Conservation (phyloP, 2,113 vertebrate species). For the Xyrauchen texanus region DNA sequence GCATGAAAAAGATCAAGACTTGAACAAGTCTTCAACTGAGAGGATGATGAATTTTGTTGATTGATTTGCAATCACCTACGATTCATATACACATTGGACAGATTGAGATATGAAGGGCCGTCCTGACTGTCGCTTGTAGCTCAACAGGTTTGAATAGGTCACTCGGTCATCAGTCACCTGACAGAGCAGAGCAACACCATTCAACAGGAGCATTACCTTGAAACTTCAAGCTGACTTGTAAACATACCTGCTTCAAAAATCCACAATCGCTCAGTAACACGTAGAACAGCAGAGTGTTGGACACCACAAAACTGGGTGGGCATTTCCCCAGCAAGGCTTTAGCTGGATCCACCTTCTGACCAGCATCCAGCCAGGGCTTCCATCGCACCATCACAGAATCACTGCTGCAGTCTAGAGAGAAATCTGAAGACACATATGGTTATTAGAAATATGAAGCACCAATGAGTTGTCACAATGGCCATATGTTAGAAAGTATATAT, state of each 20-base stretch:
- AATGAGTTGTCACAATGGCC: too few species aligned
- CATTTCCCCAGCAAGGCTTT: constrained; percentile 70
- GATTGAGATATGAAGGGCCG: constrained; percentile 33
- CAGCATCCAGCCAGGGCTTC: constrained; percentile 50
- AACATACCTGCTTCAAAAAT: constrained; percentile 64
- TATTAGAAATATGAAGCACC: too few species aligned
- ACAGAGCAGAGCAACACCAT: not conserved
- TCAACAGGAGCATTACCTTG: too few species aligned
- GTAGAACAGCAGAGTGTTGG: constrained; percentile 58
- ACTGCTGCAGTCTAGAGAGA: constrained; percentile 64
- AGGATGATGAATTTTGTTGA: not conserved
- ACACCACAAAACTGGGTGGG: constrained; percentile 49
- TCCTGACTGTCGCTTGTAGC: constrained; percentile 45
- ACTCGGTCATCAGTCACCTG: constrained; percentile 65
- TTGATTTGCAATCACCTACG: constrained; percentile 48
- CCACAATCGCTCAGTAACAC: constrained; percentile 61
- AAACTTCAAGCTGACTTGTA: too few species aligned
- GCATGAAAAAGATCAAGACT: not conserved
- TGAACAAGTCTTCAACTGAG: not conserved
- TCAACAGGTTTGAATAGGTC: constrained; percentile 62
- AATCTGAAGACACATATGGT: constrained; percentile 43
- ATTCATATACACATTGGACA: constrained; percentile 64
- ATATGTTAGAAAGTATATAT: too few species aligned
- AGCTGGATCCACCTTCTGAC: constrained; percentile 15
- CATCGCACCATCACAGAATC: constrained; percentile 63